These are phyloP conservation scores for Muricea muricata DNA, from an alignment of 92 coral and sea anemone genomes.

Conservation along the genomic window DNA sequence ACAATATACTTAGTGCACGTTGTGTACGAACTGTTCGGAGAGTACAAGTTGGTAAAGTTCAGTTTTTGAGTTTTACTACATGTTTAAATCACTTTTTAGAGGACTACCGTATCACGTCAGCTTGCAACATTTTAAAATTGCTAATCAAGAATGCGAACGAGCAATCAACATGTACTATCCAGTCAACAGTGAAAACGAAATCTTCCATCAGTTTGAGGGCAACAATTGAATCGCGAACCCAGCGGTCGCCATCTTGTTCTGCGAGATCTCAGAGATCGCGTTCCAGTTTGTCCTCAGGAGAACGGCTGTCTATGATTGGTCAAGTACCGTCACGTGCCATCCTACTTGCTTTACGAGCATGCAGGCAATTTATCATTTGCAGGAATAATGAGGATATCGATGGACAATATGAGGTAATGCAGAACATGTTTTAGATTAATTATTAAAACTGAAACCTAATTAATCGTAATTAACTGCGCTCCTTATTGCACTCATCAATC, in stretches of 20 bases:
- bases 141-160: slow-evolving; percentile 53
- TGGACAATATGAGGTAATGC: slow-evolving; percentile 39
- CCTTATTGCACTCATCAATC: no score
- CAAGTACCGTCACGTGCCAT: slow-evolving; percentile 67
- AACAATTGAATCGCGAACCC: neutral
- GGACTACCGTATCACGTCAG: slow-evolving; percentile 87
- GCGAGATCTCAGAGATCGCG: slow-evolving; percentile 27
- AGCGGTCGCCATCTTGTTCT: slow-evolving; percentile 1
- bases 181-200: neutral
- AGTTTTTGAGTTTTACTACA: no score
- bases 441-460: no score
- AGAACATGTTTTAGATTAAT: neutral
- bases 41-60: no score
- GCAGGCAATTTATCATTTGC: slow-evolving; percentile 73
- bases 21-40: no score
- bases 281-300: slow-evolving; percentile 22
- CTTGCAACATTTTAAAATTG: slow-evolving; percentile 84
- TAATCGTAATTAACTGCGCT: no score
- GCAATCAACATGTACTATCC: neutral
- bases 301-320: slow-evolving; percentile 28
- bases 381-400: slow-evolving; percentile 89
- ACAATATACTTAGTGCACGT: no score
- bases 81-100: no score
- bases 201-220: neutral
- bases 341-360: slow-evolving; percentile 84